Evolutionary conservation across 2,113 vertebrate species (phyloP).

Genomic region (Merops nubicus): DNA sequence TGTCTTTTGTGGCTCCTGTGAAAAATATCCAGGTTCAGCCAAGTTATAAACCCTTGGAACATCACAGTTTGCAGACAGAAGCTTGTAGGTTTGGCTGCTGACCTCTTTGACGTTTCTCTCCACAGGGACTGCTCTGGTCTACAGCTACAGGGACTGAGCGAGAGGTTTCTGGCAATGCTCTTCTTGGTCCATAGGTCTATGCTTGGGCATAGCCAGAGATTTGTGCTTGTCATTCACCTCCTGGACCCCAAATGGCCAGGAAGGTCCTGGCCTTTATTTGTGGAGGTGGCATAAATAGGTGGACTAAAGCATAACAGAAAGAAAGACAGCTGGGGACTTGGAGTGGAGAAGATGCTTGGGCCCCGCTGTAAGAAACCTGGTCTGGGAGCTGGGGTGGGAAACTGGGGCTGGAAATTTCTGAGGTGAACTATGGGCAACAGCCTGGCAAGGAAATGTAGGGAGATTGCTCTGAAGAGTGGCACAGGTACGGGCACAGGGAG

Average conservation of each 20-base stretch:
- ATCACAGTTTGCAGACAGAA: not conserved
- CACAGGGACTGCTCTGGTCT: not conserved
- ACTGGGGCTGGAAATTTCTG: not conserved
- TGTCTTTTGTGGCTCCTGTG: not conserved
- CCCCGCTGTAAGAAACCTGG: not conserved
- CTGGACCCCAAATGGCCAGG: rapidly evolving
- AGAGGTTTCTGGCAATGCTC: not conserved
- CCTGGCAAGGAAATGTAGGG: not conserved
- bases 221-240: not conserved
- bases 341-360: not conserved
- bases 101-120: not conserved
- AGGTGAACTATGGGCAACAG: not conserved
- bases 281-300: not conserved
- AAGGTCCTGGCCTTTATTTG: not conserved
- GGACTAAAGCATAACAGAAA: not conserved
- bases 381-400: not conserved
- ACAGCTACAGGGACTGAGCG: not conserved
- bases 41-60: not conserved
- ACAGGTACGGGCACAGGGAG: not conserved
- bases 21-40: not conserved
- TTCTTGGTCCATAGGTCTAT: not conserved
- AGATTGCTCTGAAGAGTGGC: not conserved
- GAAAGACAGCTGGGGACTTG: not conserved
- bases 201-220: not conserved
- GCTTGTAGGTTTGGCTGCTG: not conserved